Base-by-base conservation (phyloP, 1,140 invertebrate species). In the Polypedilum pembai region DNA sequence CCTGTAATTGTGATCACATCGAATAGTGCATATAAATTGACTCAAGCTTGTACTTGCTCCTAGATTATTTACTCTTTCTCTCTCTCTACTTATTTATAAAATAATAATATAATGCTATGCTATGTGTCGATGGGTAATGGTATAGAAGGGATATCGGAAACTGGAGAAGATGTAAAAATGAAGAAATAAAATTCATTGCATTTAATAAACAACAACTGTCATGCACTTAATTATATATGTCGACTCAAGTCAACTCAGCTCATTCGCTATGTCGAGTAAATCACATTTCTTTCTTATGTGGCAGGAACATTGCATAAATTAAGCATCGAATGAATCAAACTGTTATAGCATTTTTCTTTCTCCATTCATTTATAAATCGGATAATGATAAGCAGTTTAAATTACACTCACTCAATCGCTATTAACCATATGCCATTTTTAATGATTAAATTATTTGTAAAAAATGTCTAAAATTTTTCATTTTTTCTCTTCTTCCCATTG, bases 1-100 rank as follows among this genome's bases (percentile, higher is more conserved):
- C 45, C 45, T 56, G 45, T 56, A 56, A 56, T 56, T 56, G 45
- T 56, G 45, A 56, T n/a, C n/a, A 56, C 45, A 56, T 56, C 45
- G 45, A 56, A n/a, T 56, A n/a, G 45, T 56, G 8, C 12, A 56
- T 56, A 56, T 56, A 56, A 56, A 56, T 56, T 56, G 45, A n/a
- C 10, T 56, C n/a, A 12, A 15, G 45, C 45, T 56, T 56, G 45
- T 56, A 56, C 45, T 56, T 56, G 45, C 45, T 56, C 12, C 45
- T 56, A 56, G 45, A 56, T 56, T 56, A 56, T 56, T 12, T 56
- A n/a, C 45, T n/a, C n/a, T 56, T 56, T 56, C 45, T 56, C 45
- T 56, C 45, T 56, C 45, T 56, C n/a, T 56, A 56, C n/a, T 15
- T 56, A 56, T 15, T 33, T 33, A 33, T 33, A 5, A 56, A 56